Conservation (phyloP, 2,888 invertebrate genomes). For the Ceriagrion tenellum region DNA sequence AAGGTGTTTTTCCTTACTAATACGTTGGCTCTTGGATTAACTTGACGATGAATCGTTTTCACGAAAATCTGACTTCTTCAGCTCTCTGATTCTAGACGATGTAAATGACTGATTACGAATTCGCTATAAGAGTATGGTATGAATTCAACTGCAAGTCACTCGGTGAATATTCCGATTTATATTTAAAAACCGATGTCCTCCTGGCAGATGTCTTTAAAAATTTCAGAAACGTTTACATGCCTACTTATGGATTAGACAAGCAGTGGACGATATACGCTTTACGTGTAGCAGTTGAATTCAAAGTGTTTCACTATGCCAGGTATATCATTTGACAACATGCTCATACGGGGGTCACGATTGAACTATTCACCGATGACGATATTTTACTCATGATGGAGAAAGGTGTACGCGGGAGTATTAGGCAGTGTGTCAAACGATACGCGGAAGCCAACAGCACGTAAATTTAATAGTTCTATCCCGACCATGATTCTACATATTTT, state of each 20-base stretch:
- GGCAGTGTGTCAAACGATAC: too few relatives aligned
- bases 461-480: background rate
- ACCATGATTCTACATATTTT: background rate
- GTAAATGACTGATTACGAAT: constrained; percentile 73
- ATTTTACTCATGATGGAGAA: too few relatives aligned
- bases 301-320: constrained; percentile 74
- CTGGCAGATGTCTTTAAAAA: constrained; percentile 74
- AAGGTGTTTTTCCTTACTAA: constrained; percentile 74
- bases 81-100: constrained; percentile 72
- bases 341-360: too few relatives aligned
- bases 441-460: too few relatives aligned
- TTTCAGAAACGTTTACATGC: constrained; percentile 71
- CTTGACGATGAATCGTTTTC: background rate
- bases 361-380: too few relatives aligned
- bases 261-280: too few relatives aligned
- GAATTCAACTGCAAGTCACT: constrained; percentile 72
- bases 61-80: constrained; percentile 72
- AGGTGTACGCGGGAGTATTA: too few relatives aligned
- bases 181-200: constrained; percentile 74
- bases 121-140: constrained; percentile 74
- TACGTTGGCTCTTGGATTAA: too few relatives aligned
- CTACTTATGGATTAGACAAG: constrained; percentile 69
- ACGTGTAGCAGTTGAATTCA: too few relatives aligned
- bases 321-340: constrained; percentile 74
- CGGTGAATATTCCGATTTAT: too few relatives aligned